A percentile compares a stretch with the other conserved stretches of the same genome.
Evolutionary conservation across 2,797 vertebrate genomes (phyloP).

Genomic region (Xiphorhynchus erythropygius): DNA sequence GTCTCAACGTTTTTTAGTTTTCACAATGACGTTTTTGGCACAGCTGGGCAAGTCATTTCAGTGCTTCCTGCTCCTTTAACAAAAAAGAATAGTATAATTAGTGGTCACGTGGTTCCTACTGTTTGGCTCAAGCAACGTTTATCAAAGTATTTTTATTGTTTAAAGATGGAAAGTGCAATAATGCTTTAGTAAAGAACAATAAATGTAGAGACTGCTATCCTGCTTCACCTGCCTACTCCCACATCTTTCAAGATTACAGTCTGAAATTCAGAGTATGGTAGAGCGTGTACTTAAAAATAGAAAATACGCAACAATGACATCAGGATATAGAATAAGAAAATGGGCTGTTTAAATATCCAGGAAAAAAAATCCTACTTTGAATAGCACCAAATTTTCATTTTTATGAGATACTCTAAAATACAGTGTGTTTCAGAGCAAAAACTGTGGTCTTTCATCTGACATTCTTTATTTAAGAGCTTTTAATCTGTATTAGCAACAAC

Average conservation of each 20-base stretch:
- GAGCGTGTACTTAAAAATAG: not conserved
- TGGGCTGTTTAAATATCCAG: not conserved
- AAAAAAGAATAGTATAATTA: not conserved
- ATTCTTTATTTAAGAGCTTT: not conserved
- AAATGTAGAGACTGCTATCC: not conserved
- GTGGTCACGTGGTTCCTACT: not conserved
- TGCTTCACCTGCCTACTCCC: not conserved
- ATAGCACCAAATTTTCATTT: not conserved
- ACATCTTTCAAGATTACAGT: not conserved
- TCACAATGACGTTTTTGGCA: not conserved
- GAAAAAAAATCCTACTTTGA: not conserved
- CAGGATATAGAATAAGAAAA: not conserved
- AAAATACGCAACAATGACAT: not conserved
- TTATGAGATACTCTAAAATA: not conserved
- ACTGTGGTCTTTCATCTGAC: not conserved
- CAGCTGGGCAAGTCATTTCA: not conserved
- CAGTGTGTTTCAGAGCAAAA: not conserved
- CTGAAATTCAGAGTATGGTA: not conserved
- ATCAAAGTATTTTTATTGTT: not conserved
- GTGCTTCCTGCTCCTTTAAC: not conserved
- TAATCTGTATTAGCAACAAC: not conserved
- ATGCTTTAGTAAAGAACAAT: not conserved
- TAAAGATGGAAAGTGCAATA: not conserved
- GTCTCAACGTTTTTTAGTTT: not conserved
- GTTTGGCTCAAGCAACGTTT: not conserved